Conservation (phyloP, 2,797 vertebrate genomes). For the Lemur catta region DNA sequence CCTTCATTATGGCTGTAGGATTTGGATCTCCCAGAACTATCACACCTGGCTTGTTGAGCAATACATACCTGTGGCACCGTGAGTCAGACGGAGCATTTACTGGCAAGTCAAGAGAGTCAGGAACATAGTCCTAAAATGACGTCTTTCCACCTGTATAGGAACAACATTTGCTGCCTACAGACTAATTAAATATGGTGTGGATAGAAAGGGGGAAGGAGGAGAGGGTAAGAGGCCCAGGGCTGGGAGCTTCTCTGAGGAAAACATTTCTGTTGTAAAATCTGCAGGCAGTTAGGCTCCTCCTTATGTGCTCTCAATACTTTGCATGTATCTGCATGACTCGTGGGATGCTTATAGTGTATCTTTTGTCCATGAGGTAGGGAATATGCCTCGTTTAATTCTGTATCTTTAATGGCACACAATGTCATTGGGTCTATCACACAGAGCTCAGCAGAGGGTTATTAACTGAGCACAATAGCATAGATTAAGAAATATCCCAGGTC, state of each 20-base stretch:
- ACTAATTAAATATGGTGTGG: neutral
- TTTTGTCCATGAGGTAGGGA: neutral
- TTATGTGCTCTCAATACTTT: neutral
- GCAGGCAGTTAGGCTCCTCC: neutral
- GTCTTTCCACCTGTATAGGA: neutral
- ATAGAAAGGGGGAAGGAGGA: neutral
- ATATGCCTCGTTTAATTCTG: neutral
- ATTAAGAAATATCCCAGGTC: neutral
- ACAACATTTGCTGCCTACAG: neutral
- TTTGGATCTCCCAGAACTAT: conserved; percentile 2
- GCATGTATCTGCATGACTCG: neutral
- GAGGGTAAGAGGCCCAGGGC: too few relatives aligned
- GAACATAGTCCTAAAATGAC: neutral
- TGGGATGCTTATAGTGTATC: neutral
- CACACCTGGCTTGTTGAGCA: conserved; percentile 68
- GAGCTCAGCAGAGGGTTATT: neutral
- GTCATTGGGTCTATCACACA: neutral
- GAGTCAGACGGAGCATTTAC: conserved; percentile 53
- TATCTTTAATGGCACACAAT: neutral
- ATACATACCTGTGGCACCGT: neutral
- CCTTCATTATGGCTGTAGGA: conserved; percentile 16
- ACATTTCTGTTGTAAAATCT: neutral
- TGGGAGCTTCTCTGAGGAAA: neutral
- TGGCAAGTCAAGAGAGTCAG: conserved; percentile 8
- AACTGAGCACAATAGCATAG: neutral